These are phyloP conservation scores for Aphidoletes aphidimyza DNA, from an alignment of 2,888 invertebrate genomes.

Conservation along the genomic window DNA sequence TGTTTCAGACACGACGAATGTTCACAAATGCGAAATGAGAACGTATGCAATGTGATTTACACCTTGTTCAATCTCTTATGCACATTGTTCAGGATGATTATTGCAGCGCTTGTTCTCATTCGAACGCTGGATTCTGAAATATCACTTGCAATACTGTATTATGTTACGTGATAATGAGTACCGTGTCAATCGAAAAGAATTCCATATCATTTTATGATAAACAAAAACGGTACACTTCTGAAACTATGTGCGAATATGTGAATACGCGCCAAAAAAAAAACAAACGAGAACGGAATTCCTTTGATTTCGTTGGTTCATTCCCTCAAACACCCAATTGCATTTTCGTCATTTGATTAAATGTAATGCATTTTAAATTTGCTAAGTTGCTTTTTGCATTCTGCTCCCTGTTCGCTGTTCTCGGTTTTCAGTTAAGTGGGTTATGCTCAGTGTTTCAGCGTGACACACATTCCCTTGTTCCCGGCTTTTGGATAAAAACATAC, in stretches of 20 bases:
- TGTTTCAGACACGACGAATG: background rate
- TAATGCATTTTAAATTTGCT: background rate
- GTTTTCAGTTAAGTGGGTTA: background rate
- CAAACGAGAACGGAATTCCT: background rate
- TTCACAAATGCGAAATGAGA: background rate
- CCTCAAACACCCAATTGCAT: background rate
- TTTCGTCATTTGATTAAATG: slow-evolving; percentile 26
- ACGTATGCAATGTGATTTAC: background rate
- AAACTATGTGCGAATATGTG: background rate
- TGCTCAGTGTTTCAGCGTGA: background rate
- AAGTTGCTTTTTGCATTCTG: background rate
- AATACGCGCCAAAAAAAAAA: background rate
- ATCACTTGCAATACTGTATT: background rate
- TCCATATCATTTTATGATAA: background rate
- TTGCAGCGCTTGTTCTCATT: too few species aligned
- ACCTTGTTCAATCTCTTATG: background rate
- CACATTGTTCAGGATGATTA: background rate
- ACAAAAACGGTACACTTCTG: background rate
- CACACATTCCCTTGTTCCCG: background rate
- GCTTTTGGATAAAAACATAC: background rate
- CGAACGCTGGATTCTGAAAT: too few species aligned
- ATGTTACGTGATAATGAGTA: background rate
- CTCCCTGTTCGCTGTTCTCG: too few species aligned
- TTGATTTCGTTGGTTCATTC: background rate
- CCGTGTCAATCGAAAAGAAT: background rate